phyloP scores from a whole-genome alignment of 2,113 vertebrate genomes.

The Poeciliopsis prolifica region DNA sequence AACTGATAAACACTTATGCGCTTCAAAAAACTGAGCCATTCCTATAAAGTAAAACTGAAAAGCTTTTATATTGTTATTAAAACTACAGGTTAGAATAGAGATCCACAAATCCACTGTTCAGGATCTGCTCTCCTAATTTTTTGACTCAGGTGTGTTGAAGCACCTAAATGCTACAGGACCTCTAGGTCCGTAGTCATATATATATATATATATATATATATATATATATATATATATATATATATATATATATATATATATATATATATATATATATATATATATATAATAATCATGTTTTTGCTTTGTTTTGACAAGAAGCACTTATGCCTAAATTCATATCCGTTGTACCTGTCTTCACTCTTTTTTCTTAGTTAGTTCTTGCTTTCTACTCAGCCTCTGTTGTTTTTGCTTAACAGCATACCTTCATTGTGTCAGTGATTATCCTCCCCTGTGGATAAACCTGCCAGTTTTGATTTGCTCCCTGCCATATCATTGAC shows the following conservation, averaged over 20 bases:
- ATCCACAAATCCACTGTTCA: no score
- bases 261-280: neutral
- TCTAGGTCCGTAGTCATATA: no score
- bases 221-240: no score
- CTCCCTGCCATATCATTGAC: neutral
- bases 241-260: neutral
- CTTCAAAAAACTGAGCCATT: no score
- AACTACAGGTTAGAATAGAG: neutral
- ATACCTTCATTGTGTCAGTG: neutral
- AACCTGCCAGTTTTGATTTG: neutral
- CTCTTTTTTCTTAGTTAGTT: neutral
- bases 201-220: neutral
- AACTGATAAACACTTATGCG: no score
- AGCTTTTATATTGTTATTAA: neutral
- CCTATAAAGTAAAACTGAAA: neutral
- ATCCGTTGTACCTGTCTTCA: neutral
- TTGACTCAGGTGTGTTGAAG: no score
- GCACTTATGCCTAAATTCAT: neutral
- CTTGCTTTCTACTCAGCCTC: neutral
- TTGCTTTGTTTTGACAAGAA: neutral
- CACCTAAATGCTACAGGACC: no score
- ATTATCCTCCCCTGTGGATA: neutral
- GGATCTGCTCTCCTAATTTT: no score
- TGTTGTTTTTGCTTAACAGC: neutral
- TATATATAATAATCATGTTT: neutral